Evolutionary conservation across 2,888 invertebrate genomes (phyloP).

Genomic region (Poecilobothrus nobilitatus): DNA sequence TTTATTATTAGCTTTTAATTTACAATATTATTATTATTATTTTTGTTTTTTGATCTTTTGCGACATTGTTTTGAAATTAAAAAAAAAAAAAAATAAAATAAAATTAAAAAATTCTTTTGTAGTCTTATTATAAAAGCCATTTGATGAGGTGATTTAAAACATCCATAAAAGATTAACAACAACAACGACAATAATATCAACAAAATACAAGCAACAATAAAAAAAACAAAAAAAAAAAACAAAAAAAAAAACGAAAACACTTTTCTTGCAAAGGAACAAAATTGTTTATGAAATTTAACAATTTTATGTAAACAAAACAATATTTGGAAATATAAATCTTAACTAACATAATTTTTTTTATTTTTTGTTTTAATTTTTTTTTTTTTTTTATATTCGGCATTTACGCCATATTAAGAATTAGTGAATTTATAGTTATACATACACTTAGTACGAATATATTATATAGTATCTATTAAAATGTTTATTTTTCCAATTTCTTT

Average conservation of each 20-base stretch:
- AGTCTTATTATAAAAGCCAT: background rate
- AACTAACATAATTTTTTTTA: too few species aligned
- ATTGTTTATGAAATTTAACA: background rate
- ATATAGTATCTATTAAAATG: too few species aligned
- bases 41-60: background rate
- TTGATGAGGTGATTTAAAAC: slow-evolving; percentile 3
- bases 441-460: too few species aligned
- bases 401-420: too few species aligned
- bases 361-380: too few species aligned
- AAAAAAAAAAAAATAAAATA: background rate
- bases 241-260: too few species aligned
- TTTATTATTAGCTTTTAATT: background rate
- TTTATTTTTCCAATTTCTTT: too few species aligned
- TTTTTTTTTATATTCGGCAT: too few species aligned
- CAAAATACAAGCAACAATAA: background rate
- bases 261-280: background rate
- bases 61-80: background rate
- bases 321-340: too few species aligned
- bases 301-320: background rate
- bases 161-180: background rate
- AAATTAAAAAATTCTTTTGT: background rate
- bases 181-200: background rate
- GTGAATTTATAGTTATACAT: too few species aligned
- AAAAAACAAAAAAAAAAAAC: too few species aligned
- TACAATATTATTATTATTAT: background rate